These are phyloP conservation scores for Eupithecia centaureata DNA, from an alignment of 2,888 invertebrate species.

Conservation along the genomic window DNA sequence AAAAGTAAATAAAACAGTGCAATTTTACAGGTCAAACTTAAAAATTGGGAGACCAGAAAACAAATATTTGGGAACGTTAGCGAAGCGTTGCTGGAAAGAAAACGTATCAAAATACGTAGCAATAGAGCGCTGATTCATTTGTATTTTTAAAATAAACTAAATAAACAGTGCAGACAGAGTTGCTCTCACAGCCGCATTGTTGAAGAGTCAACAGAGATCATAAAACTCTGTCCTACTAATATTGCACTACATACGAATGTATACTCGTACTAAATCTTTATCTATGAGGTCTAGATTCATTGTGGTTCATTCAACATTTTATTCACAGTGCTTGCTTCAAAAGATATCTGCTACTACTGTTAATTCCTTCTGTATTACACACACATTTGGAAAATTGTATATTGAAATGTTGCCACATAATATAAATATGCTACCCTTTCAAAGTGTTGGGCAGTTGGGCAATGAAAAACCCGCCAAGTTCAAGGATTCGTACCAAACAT, in stretches of 20 bases:
- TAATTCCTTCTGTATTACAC: not conserved
- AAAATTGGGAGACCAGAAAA: too few species aligned
- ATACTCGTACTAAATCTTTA: not conserved
- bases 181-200: conserved; percentile 33
- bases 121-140: too few species aligned
- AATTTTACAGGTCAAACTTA: too few species aligned
- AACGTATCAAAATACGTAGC: too few species aligned
- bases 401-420: not conserved
- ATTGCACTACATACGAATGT: too few species aligned
- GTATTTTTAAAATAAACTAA: conserved; percentile 6
- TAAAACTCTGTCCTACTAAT: conserved; percentile 4
- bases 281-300: not conserved
- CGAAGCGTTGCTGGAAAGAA: too few species aligned
- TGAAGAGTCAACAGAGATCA: conserved; percentile 29
- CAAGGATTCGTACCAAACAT: not conserved
- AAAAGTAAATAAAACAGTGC: too few species aligned
- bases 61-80: too few species aligned
- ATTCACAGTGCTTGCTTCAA: not conserved
- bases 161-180: conserved; percentile 4
- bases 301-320: not conserved
- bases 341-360: not conserved
- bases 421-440: not conserved
- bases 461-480: not conserved
- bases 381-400: not conserved
- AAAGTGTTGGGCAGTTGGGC: not conserved